These are phyloP conservation scores for Epirrhoe alternata DNA, from an alignment of 2,888 invertebrate species.

Conservation along the genomic window DNA sequence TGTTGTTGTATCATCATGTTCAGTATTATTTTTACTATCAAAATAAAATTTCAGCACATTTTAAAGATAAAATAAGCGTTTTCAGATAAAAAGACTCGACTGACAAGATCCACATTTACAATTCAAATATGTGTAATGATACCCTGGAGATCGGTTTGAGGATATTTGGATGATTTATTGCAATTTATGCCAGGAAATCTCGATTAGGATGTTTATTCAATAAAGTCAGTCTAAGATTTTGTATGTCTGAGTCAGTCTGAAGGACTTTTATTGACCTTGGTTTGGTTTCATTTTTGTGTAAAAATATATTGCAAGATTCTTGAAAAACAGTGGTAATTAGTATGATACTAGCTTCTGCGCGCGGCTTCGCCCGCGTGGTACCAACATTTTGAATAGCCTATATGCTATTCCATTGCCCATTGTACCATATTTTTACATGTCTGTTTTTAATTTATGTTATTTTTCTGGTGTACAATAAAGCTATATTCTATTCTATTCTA, in stretches of 20 bases:
- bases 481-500: too few species aligned
- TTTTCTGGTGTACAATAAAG: too few species aligned
- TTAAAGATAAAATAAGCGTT: background rate
- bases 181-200: slow-evolving; percentile 33
- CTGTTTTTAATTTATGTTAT: too few species aligned
- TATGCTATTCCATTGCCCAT: too few species aligned
- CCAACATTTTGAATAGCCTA: too few species aligned
- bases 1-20: too few species aligned
- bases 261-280: background rate
- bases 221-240: background rate
- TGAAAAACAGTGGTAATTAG: too few species aligned
- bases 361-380: too few species aligned
- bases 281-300: background rate
- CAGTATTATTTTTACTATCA: too few species aligned
- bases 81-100: slow-evolving; percentile 35
- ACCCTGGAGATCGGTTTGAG: slow-evolving; percentile 23
- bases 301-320: too few species aligned
- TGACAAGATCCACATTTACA: slow-evolving; percentile 49
- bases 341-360: too few species aligned
- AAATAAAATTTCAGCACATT: background rate
- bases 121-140: slow-evolving; percentile 52
- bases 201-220: slow-evolving; percentile 18
- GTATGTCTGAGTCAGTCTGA: background rate
- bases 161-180: slow-evolving; percentile 36
- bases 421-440: too few species aligned